Evolutionary conservation across 2,113 vertebrate species (phyloP), one percentile per base, ranked within the genome.

Genomic region (Alexandromys fortis): DNA sequence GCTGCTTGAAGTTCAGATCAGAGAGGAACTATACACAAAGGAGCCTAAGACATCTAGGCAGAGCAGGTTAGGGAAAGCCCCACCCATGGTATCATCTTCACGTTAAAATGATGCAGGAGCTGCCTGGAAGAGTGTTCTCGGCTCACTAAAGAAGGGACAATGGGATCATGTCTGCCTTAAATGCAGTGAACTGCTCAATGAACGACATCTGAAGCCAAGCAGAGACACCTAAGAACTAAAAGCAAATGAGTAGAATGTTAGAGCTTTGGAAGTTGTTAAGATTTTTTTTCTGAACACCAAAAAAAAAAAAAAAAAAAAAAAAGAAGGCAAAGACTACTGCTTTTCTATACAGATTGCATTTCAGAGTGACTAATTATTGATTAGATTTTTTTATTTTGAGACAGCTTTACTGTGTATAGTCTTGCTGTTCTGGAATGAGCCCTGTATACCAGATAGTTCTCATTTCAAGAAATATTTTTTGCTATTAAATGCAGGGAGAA

Each of bases 231-330:
- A 86, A 58, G 47, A 75, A 3, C 35, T 21, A 68, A 38, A 73
- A 73, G 33, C 9, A 77, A 77, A 76, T 68, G 47, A 19, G 5
- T 13, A 67, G 65, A 67, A 38, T 47, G 13, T 35, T 42, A 93
- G 6, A 58, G 28, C 52, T 87, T 55, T 55, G 42, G 61, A 30
- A 49, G 35, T 42, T 14, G 73, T 19, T 86, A 58, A 38, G 6
- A 68, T 68, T 78, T 92, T 78, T 92, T 92, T 91, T 92, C 30
- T 52, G 78, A 38, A 49, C 90, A 55, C 19, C 35, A 26, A 65
- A 58, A 45, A n/a, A 26, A 65, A 58, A 45, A 26, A 65, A 58
- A 45, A 26, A 65, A 58, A 45, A 26, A 65, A 58, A 45, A 73
- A 86, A 78, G n/a, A 35, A 76, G 58, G 70, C 19, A 97, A 24